Evolutionary conservation across 1,140 invertebrate genomes (phyloP).

Genomic region (Pteromalus puparum): DNA sequence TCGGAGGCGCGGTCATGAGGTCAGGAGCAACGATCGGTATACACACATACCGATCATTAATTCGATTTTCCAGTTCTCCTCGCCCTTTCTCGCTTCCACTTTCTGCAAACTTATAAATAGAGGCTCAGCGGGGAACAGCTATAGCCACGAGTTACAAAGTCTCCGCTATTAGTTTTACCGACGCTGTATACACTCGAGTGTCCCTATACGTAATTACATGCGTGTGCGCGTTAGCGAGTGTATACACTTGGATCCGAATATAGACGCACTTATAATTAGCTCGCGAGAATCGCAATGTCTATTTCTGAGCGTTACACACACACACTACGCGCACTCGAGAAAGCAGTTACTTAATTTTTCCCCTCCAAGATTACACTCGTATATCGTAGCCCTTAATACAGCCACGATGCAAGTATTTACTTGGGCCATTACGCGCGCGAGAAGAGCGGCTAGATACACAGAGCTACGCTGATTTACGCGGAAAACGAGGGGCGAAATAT

Average conservation of each 20-base stretch:
- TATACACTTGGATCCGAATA: background rate
- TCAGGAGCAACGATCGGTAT: background rate
- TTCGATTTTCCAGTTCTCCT: background rate
- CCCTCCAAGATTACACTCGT: background rate
- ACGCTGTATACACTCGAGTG: background rate
- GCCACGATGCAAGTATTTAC: slow-evolving; percentile 2
- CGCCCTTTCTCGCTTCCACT: too few species aligned
- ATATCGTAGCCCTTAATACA: background rate
- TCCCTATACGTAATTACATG: background rate
- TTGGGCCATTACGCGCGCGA: slow-evolving; percentile 2
- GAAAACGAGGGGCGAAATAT: slow-evolving; percentile 13
- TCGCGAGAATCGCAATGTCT: background rate
- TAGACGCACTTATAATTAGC: background rate
- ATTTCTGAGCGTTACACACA: background rate
- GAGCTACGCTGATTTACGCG: background rate
- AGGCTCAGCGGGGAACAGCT: too few species aligned
- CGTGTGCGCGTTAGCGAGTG: background rate
- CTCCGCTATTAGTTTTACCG: background rate
- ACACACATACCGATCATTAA: background rate
- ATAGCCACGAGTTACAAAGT: too few species aligned
- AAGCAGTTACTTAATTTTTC: background rate
- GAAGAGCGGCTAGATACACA: background rate
- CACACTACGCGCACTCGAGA: background rate
- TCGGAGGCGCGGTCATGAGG: background rate
- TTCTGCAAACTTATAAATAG: too few species aligned